Evolutionary conservation across 2,113 vertebrate genomes (phyloP).

Genomic region (Lathamus discolor): DNA sequence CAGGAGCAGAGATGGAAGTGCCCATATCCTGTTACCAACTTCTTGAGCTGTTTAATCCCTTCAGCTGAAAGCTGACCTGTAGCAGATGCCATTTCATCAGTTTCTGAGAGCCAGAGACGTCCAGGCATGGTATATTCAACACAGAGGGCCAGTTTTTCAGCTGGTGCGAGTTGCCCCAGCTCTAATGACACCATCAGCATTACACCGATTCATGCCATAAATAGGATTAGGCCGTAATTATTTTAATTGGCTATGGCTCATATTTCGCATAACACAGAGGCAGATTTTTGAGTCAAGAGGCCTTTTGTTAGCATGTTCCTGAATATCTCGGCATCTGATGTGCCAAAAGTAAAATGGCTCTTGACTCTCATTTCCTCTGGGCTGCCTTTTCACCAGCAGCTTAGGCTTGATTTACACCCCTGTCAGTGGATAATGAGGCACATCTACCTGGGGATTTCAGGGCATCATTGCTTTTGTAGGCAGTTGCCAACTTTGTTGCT

Average conservation of each 20-base stretch:
- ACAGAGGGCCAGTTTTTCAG: not conserved
- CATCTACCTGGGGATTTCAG: not conserved
- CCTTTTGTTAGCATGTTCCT: conserved; percentile 10
- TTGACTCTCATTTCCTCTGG: not conserved
- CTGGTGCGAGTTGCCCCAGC: not conserved
- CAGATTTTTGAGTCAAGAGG: conserved; percentile 20
- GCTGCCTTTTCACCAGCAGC: not conserved
- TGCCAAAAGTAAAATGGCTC: conserved; percentile 5
- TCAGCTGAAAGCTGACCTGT: conserved; percentile 48
- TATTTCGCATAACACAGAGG: not conserved
- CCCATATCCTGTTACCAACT: not conserved
- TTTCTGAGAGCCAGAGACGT: not conserved
- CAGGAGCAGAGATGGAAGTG: not conserved
- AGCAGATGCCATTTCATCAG: not conserved
- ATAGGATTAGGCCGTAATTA: not conserved
- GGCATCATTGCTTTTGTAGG: not conserved
- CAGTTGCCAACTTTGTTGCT: not conserved
- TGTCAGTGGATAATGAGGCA: not conserved
- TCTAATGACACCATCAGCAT: not conserved
- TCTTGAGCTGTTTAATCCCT: conserved; percentile 38
- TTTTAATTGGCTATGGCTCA: not conserved
- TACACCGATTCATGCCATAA: not conserved
- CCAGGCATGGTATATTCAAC: not conserved
- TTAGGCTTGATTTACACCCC: not conserved
- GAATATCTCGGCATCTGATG: not conserved